These are phyloP conservation scores for Parnassius smintheus DNA, from an alignment of 2,888 invertebrate species.

Conservation along the genomic window DNA sequence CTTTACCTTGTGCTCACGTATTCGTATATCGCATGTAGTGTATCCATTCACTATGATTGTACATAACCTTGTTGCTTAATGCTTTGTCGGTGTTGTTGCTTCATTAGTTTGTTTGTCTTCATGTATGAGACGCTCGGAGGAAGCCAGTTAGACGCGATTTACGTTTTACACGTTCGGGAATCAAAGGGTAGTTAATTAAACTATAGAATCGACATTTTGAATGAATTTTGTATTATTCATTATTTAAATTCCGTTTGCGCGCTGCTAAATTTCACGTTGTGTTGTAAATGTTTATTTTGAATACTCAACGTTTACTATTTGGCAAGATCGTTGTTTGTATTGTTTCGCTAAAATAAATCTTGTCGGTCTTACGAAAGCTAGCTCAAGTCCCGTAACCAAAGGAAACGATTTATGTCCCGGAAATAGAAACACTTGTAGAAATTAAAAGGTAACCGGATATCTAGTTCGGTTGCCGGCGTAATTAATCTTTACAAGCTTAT, in stretches of 20 bases:
- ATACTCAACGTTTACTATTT: background rate
- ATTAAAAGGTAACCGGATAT: too few species aligned
- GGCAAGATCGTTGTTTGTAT: background rate
- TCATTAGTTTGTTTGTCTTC: conserved; percentile 5
- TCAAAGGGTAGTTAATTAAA: background rate
- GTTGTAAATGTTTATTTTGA: background rate
- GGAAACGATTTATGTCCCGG: too few species aligned
- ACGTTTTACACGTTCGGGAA: background rate
- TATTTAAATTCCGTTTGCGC: too few species aligned
- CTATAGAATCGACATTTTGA: too few species aligned
- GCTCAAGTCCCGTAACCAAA: too few species aligned
- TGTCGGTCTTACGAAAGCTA: background rate
- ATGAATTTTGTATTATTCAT: too few species aligned
- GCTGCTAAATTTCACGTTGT: background rate
- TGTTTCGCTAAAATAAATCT: background rate
- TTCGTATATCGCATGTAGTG: background rate
- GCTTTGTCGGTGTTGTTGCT: conserved; percentile 14
- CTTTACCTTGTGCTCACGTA: too few species aligned
- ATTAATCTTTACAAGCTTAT: too few species aligned
- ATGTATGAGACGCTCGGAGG: conserved; percentile 34
- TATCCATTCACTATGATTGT: background rate
- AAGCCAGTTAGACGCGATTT: conserved; percentile 32
- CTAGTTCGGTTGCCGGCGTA: too few species aligned
- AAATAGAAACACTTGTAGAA: too few species aligned
- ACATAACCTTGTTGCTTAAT: conserved; percentile 4